Base-by-base conservation (phyloP, 2,888 invertebrate genomes). In the Athetis lepigone region DNA sequence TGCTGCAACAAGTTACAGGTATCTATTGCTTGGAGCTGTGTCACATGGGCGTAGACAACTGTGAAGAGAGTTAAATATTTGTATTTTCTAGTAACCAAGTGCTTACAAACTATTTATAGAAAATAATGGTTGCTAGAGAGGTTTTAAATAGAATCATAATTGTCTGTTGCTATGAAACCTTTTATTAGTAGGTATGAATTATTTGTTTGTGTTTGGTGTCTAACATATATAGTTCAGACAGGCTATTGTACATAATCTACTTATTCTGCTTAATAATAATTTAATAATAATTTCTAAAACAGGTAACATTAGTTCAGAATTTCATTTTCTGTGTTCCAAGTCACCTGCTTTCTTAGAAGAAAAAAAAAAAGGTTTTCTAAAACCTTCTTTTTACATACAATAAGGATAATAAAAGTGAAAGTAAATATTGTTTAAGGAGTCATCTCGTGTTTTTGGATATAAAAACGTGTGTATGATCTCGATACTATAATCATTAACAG, bases 1-100 rank as follows among this genome's bases (percentile, higher is more conserved):
- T 98, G 42, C 88, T 98, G 46, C 97, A 98, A 86, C 97, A 98
- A 90, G 96, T 96, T 27, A 97, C 97, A 85, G 97, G 97, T 97
- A 78, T 13, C 29, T 40, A 46, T 7, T 58, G n/a, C 21, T 18
- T 11, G 5, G 21, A 18, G 1, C 49, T 42, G 8, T 8, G 13
- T 52, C 25, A 33, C 21, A 7, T 52, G 40, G 5, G 29, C 4
- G 27, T 11, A 39, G 16, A 11, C 13, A 51, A 33, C 8, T 27
- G 16, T 49, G 25, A 60, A 57, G 42, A 7, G 33, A 18, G 5
- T 37, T 19, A 16, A 3, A 7, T 25, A 39, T 2, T 11, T n/a
- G 3, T n/a, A 16, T 45, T 16, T 37, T 45, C 36, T 21, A n/a
- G 18, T 18, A 45, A 9, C 5, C 9, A 9, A 27, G 13, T 25